phyloP scores from a whole-genome alignment of 2,797 vertebrate species.

The Jordanella pulchra region DNA sequence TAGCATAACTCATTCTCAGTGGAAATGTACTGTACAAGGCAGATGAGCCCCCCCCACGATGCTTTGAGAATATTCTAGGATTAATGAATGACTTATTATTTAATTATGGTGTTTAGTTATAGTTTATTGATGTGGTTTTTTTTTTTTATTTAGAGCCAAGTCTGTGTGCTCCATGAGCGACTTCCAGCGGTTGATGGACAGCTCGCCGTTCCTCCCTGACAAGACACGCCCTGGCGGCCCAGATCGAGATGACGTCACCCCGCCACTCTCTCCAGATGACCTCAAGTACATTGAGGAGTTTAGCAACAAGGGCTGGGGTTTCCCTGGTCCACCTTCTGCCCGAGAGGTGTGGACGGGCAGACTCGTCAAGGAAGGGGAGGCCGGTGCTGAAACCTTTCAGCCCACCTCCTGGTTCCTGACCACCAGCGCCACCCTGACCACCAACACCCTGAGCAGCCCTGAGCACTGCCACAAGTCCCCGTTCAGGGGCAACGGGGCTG shows the following conservation, averaged over 20 bases:
- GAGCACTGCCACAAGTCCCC: conserved; percentile 91
- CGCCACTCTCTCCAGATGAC: conserved; percentile 95
- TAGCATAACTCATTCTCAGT: background rate
- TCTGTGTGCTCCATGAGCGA: conserved; percentile 99
- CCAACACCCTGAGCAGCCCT: conserved; percentile 90
- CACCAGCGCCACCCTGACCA: conserved; percentile 93
- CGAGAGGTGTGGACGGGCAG: conserved; percentile 69
- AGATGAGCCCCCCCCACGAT: background rate
- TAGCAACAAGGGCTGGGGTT: conserved; percentile 91
- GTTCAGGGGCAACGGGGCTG: conserved; percentile 68
- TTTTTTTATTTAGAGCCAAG: conserved; percentile 84
- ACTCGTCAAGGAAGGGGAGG: conserved; percentile 72
- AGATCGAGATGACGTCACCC: conserved; percentile 88
- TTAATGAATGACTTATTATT: background rate
- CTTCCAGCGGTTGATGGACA: conserved; percentile 97
- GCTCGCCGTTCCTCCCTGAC: conserved; percentile 96
- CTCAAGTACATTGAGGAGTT: conserved; percentile 99
- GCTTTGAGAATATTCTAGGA: no score
- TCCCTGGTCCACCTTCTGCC: conserved; percentile 52
- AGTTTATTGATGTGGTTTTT: background rate
- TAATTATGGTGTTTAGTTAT: conserved; percentile 3
- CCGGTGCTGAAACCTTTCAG: conserved; percentile 81
- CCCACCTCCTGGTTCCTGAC: conserved; percentile 93
- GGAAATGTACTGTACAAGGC: background rate
- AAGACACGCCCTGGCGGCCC: conserved; percentile 81